Evolutionary conservation across 2,113 vertebrate genomes (phyloP).

Genomic region (Megaleporinus macrocephalus): DNA sequence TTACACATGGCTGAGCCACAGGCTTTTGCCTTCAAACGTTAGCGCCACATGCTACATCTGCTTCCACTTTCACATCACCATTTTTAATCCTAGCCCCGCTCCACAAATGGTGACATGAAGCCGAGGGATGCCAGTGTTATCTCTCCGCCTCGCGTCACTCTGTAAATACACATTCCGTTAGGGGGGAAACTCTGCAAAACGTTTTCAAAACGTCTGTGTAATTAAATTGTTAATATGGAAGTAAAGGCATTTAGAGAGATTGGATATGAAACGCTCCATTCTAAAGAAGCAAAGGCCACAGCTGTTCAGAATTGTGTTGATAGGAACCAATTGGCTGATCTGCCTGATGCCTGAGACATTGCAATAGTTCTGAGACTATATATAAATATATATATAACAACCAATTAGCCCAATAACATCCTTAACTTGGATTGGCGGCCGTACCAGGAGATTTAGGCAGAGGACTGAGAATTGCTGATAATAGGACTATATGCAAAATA

Average conservation of each 20-base stretch:
- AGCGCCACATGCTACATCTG: neutral
- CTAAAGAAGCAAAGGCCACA: no score
- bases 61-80: constrained; percentile 6
- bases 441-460: no score
- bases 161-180: neutral
- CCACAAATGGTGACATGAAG: neutral
- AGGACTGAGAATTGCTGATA: no score
- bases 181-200: neutral
- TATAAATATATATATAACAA: no score
- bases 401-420: no score
- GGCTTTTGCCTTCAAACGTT: constrained; percentile 1
- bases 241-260: neutral
- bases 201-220: neutral
- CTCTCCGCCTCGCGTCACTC: neutral
- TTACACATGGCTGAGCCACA: neutral
- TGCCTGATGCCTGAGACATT: no score
- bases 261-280: neutral
- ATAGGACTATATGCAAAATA: no score
- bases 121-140: neutral
- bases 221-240: neutral
- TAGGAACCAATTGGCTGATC: no score
- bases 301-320: no score
- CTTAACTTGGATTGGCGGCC: no score
- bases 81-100: neutral
- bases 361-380: no score